Conservation (phyloP, 2,797 vertebrate genomes). For the Acridotheres tristis region DNA sequence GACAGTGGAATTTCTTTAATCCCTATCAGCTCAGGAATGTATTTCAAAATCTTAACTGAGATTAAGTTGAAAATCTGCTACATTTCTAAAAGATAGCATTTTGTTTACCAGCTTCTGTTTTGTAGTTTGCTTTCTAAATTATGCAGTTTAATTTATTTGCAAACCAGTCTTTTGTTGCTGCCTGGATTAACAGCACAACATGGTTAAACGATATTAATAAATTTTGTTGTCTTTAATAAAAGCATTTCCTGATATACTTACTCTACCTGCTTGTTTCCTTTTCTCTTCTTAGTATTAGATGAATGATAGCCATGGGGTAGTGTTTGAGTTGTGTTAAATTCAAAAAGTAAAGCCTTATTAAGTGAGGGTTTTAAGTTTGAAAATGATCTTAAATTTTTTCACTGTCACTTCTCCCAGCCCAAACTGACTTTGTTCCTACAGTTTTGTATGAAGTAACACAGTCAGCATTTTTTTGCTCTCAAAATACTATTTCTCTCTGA, state of each 20-base stretch:
- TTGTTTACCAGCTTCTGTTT: slow-evolving; percentile 46
- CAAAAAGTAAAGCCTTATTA: slow-evolving; percentile 52
- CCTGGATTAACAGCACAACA: neutral
- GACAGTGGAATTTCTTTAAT: slow-evolving; percentile 51
- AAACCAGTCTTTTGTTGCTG: slow-evolving; percentile 31
- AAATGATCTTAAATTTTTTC: slow-evolving; percentile 21
- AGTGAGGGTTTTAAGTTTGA: slow-evolving; percentile 36
- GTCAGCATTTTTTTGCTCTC: slow-evolving; percentile 19
- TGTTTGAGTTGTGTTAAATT: neutral
- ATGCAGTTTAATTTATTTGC: slow-evolving; percentile 58
- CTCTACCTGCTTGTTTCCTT: slow-evolving; percentile 51
- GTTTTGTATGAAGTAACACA: slow-evolving; percentile 4
- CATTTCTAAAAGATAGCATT: slow-evolving; percentile 39
- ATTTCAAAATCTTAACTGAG: slow-evolving; percentile 46
- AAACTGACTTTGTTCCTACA: slow-evolving; percentile 31
- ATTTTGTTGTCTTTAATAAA: slow-evolving; percentile 73
- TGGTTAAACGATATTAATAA: slow-evolving; percentile 18
- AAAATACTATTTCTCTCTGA: slow-evolving; percentile 53
- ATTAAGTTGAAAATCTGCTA: slow-evolving; percentile 50
- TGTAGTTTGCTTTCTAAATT: slow-evolving; percentile 51
- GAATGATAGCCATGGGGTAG: neutral
- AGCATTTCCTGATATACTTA: slow-evolving; percentile 28
- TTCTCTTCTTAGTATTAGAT: neutral
- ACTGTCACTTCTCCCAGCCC: slow-evolving; percentile 31
- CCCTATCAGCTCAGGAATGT: slow-evolving; percentile 46